Percentiles rank a stretch among this genome's conserved stretches.
Evolutionary conservation across 35 echinoderm and acorn worm genomes (phyloP).

Genomic region (Ptychodera flava): DNA sequence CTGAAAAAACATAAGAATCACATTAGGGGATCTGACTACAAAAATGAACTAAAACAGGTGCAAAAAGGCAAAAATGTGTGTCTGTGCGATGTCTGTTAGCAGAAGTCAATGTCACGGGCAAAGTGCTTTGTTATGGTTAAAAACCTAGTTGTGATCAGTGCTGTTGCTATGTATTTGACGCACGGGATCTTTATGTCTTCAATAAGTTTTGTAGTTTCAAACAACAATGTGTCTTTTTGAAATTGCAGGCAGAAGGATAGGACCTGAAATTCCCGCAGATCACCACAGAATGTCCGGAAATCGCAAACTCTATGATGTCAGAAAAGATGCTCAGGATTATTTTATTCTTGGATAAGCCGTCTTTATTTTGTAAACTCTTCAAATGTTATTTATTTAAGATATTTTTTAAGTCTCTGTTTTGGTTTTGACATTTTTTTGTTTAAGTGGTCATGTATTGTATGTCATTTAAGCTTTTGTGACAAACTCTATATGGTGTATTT

Average conservation of each 20-base stretch:
- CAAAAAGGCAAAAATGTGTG: background rate
- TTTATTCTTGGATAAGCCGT: background rate
- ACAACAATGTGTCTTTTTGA: constrained; percentile 3
- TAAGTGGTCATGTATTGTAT: too few species aligned
- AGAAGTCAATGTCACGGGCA: background rate
- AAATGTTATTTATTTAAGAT: background rate
- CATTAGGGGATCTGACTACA: background rate
- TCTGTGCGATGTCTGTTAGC: background rate
- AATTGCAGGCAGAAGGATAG: constrained; percentile 17
- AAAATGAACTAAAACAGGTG: background rate
- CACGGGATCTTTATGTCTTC: background rate
- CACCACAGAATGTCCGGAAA: constrained; percentile 55
- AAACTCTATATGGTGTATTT: too few species aligned
- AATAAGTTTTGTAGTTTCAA: constrained; percentile 5
- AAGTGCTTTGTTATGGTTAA: background rate
- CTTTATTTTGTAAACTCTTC: background rate
- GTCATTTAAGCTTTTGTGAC: too few species aligned
- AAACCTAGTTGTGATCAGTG: background rate
- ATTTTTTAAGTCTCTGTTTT: background rate
- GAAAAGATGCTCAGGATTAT: constrained; percentile 34
- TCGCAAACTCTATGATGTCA: constrained; percentile 27
- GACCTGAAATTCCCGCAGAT: constrained; percentile 10
- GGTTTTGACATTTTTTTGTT: background rate
- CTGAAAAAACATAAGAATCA: background rate
- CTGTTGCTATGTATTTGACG: too few species aligned